phyloP scores from a whole-genome alignment of 2,113 vertebrate species.

The Austrofundulus limnaeus region DNA sequence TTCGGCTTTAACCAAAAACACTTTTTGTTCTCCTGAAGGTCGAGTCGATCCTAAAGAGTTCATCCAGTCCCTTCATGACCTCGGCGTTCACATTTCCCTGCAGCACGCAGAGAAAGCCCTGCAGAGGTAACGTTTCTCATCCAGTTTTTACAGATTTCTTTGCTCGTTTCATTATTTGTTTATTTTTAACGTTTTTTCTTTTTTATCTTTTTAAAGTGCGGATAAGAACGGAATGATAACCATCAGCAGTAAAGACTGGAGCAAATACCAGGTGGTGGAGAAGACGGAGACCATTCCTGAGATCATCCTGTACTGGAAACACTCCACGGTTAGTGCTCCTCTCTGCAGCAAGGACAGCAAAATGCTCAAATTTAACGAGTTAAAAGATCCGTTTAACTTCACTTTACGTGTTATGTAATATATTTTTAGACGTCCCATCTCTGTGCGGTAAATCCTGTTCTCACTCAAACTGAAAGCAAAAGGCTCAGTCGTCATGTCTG shows the following conservation, averaged over 20 bases:
- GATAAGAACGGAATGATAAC: constrained; percentile 95
- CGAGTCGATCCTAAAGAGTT: constrained; percentile 88
- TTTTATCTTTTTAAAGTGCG: constrained; percentile 84
- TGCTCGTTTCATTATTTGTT: accelerated
- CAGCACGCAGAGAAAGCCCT: constrained; percentile 91
- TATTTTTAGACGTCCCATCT: background rate
- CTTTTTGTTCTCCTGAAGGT: constrained; percentile 71
- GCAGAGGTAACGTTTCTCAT: constrained; percentile 79
- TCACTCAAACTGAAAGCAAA: background rate
- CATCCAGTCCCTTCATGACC: constrained; percentile 88
- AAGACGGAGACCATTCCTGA: constrained; percentile 91
- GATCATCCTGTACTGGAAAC: constrained; percentile 99
- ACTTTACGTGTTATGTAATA: background rate
- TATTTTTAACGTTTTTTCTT: constrained; percentile 16
- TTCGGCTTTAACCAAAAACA: background rate
- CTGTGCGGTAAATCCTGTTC: no score
- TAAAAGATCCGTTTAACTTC: background rate
- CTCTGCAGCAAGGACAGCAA: background rate
- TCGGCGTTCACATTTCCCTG: constrained; percentile 91
- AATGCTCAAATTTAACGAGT: background rate
- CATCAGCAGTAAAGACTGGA: constrained; percentile 93
- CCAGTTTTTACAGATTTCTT: background rate
- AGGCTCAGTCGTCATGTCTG: background rate
- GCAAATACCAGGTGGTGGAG: constrained; percentile 86
- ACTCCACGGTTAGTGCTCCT: constrained; percentile 86